Conservation (phyloP, 2,113 vertebrate species). For the Acinonyx jubatus region DNA sequence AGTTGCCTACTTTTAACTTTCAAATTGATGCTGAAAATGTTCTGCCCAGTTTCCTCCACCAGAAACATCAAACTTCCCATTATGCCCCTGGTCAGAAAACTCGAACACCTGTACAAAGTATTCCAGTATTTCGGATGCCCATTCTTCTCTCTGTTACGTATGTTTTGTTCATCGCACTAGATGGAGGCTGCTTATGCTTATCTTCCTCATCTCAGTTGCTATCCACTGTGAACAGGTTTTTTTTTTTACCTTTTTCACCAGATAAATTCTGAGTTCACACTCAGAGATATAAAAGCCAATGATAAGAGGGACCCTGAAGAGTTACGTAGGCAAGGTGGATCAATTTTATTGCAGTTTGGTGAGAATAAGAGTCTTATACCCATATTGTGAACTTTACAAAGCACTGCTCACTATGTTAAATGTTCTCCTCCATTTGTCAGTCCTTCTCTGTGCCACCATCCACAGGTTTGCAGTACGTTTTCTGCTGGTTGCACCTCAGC, state of each 20-base stretch:
- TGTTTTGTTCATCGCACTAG: not conserved
- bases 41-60: not conserved
- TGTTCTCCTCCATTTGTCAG: not conserved
- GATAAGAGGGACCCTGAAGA: constrained; percentile 10
- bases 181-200: not conserved
- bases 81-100: too few relatives aligned
- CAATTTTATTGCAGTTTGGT: not conserved
- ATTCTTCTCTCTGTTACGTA: rapidly evolving
- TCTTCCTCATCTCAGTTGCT: not conserved
- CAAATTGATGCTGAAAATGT: too few relatives aligned
- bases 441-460: rapidly evolving
- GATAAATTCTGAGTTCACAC: constrained; percentile 71
- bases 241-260: constrained; percentile 53
- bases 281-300: constrained; percentile 66
- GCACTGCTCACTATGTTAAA: not conserved
- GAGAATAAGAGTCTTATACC: constrained; percentile 49
- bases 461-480: rapidly evolving
- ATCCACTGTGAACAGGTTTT: not conserved
- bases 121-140: not conserved
- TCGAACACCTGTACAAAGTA: rapidly evolving
- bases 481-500: rapidly evolving
- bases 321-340: constrained; percentile 39
- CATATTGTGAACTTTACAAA: constrained; percentile 34
- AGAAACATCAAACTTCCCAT: not conserved
- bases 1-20: not conserved